Evolutionary conservation across 2,888 invertebrate genomes (phyloP), one percentile per base, ranked within the genome.

Genomic region (Microctonus hyperodae): DNA sequence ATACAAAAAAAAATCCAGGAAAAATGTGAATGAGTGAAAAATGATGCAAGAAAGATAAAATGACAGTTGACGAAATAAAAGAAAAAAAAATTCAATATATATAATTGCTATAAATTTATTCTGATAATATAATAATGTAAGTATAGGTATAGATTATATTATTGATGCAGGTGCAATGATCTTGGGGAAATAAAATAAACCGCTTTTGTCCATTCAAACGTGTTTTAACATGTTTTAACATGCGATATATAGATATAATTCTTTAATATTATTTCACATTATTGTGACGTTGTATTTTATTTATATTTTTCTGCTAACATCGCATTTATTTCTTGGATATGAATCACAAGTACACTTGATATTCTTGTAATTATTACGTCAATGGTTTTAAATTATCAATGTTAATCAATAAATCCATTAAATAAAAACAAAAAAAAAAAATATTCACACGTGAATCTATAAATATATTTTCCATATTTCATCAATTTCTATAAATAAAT

Each of bases 101-200:
- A n/a, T n/a, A n/a, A n/a, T n/a, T n/a, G n/a, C n/a, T n/a, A n/a
- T n/a, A n/a, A n/a, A n/a, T n/a, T n/a, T n/a, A n/a, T n/a, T n/a
- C n/a, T n/a, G n/a, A n/a, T n/a, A 16, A 44, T 44, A 25, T 51
- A 51, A 51, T 22, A n/a, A 55, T 10, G 33, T 33, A 28, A n/a
- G 16, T 55, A n/a, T n/a, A 16, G n/a, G n/a, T n/a, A n/a, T n/a
- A n/a, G n/a, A n/a, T n/a, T n/a, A n/a, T n/a, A n/a, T n/a, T 55
- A 55, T 55, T 55, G 20, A 55, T 20, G 16, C 55, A 55, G 33
- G 28, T 55, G 33, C 20, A 16, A 31, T 13, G 51, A 51, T 51
- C 25, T 22, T 25, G 55, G 33, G 3, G 53, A 23, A 51, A 51
- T 10, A 25, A 11, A 25, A 51, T 22, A 25, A 51, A 51, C 51